Base-by-base conservation (phyloP, 1,140 invertebrate species). In the Aphelenchoides fujianensis region DNA sequence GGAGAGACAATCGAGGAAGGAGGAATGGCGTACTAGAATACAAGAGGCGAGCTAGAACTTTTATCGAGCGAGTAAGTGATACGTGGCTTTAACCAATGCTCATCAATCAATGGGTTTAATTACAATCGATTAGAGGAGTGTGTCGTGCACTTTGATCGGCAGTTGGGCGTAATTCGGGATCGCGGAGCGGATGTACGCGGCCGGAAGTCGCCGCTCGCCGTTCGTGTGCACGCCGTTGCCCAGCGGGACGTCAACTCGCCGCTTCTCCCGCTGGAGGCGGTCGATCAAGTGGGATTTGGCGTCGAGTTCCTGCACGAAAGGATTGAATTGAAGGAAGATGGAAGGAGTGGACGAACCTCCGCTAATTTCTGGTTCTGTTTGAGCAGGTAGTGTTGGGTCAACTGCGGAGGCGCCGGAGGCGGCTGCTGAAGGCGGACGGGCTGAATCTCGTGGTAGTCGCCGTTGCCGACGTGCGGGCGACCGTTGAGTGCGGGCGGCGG, bases 131-230 rank as follows among this genome's bases (percentile, higher is more conserved):
- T 32, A 74, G 34, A 63, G 72, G 66, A 74, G 52, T 0, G 73
- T 74, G 48, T 75, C 74, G 64, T 76, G 74, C 31, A 70, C 52
- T 59, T 75, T 75, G 7, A 76, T 34, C 3, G 74, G 74, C 52
- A 69, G 57, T 31, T 62, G 36, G 12, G 70, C n/a, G 2, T 55
- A 66, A 9, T 54, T 41, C 27, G 68, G 64, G 32, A 68, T 68
- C 27, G 74, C 74, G 2, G 74, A 72, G 12, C 74, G 67, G 19
- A 75, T 72, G 32, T 70, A 74, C 9, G 74, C 74, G n/a, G 74
- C 68, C 7, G 74, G 74, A 41, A 69, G 73, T 34, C 16, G 53
- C 12, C 35, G 12, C 3, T 27, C 3, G 32, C 31, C 19, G 35
- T 9, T 16, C 55, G 9, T 34, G 36, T 12, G 48, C 63, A 1